phyloP scores from a whole-genome alignment of 1,140 invertebrate species.

The Brachystomella parvula region DNA sequence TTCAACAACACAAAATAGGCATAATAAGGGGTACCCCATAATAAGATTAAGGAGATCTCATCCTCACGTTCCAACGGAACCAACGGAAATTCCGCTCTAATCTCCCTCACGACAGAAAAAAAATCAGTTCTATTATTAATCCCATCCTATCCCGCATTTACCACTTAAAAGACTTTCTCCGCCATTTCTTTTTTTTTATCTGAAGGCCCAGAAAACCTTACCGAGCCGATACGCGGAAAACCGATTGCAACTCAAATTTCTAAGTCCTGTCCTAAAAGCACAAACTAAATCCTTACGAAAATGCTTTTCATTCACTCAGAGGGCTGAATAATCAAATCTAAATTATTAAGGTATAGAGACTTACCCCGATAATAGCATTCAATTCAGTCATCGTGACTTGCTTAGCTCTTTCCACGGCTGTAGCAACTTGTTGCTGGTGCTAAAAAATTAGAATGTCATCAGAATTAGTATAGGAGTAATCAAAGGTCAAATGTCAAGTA shows the following conservation, averaged over 20 bases:
- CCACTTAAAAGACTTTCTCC: too few species aligned
- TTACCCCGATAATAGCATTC: conserved; percentile 89
- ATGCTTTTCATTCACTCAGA: neutral
- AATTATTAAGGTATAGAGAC: conserved; percentile 40
- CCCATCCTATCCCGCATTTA: too few species aligned
- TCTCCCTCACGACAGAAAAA: neutral
- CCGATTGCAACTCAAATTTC: too few species aligned
- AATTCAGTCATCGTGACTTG: conserved; percentile 98
- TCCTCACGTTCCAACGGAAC: neutral
- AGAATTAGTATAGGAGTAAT: conserved; percentile 7
- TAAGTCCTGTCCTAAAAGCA: neutral
- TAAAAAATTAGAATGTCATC: conserved; percentile 18
- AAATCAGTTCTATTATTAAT: neutral
- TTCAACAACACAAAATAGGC: neutral
- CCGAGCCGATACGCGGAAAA: too few species aligned
- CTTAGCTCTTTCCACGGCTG: conserved; percentile 94
- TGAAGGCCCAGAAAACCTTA: too few species aligned
- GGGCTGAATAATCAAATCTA: neutral
- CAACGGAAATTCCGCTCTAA: neutral
- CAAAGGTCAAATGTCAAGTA: neutral
- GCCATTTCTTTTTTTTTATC: too few species aligned
- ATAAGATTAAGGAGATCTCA: neutral
- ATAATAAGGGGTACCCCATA: neutral
- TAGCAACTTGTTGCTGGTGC: conserved; percentile 54
- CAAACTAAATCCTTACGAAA: neutral